Base-by-base conservation (phyloP, 2,797 vertebrate species). In the Anguilla obscura region DNA sequence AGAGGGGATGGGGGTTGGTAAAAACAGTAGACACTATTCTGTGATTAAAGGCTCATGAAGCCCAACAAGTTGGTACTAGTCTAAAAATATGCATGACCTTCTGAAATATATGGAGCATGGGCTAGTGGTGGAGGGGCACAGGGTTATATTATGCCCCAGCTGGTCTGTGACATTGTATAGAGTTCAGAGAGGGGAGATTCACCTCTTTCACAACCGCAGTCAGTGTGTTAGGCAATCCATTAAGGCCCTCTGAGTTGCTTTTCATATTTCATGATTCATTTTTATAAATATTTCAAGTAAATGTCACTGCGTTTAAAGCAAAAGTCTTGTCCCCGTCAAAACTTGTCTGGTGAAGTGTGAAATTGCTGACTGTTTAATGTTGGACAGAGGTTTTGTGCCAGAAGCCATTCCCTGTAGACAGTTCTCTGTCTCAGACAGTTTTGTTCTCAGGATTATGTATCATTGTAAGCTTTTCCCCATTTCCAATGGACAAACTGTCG, bases 191-290 rank as follows among this genome's bases (percentile, higher is more conserved):
- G 21, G 85, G 50, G 30, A 48, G 3, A 76, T 66, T 89, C 40
- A 89, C 91, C 92, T 90, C 90, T 48, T 89, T 90, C 88, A 89
- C 83, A 90, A 88, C 58, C 88, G 85, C 5, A 54, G 50, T 10
- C 48, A 80, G 90, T 85, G 90, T 89, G 91, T 91, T 84, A 90
- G 90, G 91, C 91, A 89, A 91, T 92, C 88, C 91, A 93, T 94
- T 94, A 93, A 92, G 91, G 89, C 92, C 92, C 91, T 91, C 90
- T 93, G 92, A 91, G 92, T 92, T 91, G 90, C 24, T 86, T 91
- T 95, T 89, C 89, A 93, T 95, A 93, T 94, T 93, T 94, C 90
- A 93, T 93, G 91, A 90, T 84, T 87, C 24, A 76, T 60, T 45
- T 92, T 91, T 89, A 93, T 94, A 86, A 93, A 94, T 94, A 36